Conservation (phyloP, 2,888 invertebrate species). For the Sinopyrophorus schimmeli region DNA sequence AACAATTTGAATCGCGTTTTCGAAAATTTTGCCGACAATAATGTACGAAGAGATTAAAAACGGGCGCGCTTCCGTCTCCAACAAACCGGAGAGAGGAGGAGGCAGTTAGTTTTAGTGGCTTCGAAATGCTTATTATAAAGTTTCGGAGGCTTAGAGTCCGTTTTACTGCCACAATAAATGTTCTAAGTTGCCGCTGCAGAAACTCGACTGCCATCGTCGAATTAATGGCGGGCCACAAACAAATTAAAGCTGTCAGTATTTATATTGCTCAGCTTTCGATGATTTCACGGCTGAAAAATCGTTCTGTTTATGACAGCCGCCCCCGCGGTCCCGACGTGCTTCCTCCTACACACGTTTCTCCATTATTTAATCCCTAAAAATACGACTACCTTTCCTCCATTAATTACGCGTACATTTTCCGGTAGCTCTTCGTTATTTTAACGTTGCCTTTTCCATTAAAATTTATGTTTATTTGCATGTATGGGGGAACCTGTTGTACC, state of each 20-base stretch:
- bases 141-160: slow-evolving; percentile 45
- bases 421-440: no score
- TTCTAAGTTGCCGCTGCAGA: slow-evolving; percentile 38
- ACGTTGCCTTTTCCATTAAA: no score
- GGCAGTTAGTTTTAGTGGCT: slow-evolving; percentile 36
- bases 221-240: slow-evolving; percentile 46
- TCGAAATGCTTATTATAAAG: slow-evolving; percentile 48
- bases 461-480: no score
- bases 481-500: no score
- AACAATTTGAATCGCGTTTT: slow-evolving; percentile 44
- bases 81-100: slow-evolving; percentile 29
- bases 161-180: slow-evolving; percentile 49
- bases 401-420: no score
- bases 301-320: slow-evolving; percentile 34
- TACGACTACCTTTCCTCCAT: no score
- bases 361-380: no score
- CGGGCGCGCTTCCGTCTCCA: slow-evolving; percentile 34
- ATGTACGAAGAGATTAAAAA: slow-evolving; percentile 49
- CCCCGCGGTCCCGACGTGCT: slow-evolving; percentile 13
- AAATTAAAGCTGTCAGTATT: slow-evolving; percentile 43
- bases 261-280: slow-evolving; percentile 30
- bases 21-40: no score
- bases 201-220: slow-evolving; percentile 41
- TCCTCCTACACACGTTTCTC: no score
- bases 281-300: slow-evolving; percentile 28